phyloP scores from a whole-genome alignment of 2,113 vertebrate species.

The Entosphenus tridentatus region DNA sequence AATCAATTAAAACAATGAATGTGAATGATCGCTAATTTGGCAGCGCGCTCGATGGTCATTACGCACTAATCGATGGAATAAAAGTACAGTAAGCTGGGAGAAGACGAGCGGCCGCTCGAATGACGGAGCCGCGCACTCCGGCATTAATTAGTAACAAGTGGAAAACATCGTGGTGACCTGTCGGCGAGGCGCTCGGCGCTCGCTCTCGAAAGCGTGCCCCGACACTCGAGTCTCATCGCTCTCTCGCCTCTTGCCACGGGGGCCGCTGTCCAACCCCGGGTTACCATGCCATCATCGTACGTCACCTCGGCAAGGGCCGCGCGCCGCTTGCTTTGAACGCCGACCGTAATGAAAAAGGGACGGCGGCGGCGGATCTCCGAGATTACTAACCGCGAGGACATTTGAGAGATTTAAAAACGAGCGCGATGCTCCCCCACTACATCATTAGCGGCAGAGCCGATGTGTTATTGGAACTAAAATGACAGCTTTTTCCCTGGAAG shows the following conservation, averaged over 20 bases:
- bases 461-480: constrained; percentile 3
- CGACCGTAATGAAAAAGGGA: neutral
- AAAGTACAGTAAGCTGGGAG: too few relatives aligned
- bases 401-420: neutral
- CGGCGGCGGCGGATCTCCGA: neutral
- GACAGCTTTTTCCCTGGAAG: constrained; percentile 3
- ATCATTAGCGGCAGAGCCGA: constrained; percentile 1
- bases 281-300: neutral
- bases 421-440: neutral
- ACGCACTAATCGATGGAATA: too few relatives aligned
- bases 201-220: too few relatives aligned
- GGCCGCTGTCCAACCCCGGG: neutral
- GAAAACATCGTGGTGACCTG: too few relatives aligned
- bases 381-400: neutral
- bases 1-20: too few relatives aligned
- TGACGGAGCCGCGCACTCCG: too few relatives aligned
- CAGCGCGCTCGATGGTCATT: too few relatives aligned
- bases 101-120: too few relatives aligned
- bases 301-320: neutral
- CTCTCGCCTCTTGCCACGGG: neutral
- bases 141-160: too few relatives aligned
- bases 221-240: neutral
- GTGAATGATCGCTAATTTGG: too few relatives aligned
- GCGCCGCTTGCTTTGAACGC: neutral
- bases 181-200: too few relatives aligned